Evolutionary conservation across 2,113 vertebrate genomes (phyloP).

Genomic region (Euleptes europaea): DNA sequence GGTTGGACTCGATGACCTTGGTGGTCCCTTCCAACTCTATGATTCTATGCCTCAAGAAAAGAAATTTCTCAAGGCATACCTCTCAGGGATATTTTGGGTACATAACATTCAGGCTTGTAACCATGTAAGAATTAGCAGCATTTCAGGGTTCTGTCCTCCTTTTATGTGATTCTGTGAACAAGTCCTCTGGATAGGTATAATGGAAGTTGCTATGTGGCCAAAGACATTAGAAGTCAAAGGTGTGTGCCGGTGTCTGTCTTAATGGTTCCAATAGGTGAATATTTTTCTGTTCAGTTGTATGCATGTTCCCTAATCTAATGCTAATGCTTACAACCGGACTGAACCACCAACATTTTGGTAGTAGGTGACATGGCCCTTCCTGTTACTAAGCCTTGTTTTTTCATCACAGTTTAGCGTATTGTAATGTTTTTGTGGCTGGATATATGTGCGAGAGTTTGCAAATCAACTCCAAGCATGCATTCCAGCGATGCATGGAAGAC

Average conservation of each 20-base stretch:
- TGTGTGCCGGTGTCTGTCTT: neutral
- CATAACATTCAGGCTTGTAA: too few species aligned
- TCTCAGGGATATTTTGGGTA: neutral
- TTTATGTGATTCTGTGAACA: neutral
- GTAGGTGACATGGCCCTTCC: neutral
- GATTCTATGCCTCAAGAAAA: too few species aligned
- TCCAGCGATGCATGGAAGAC: neutral
- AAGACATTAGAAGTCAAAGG: neutral
- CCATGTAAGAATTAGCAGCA: neutral
- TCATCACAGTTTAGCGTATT: neutral
- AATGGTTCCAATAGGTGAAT: neutral
- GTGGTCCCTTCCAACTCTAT: too few species aligned
- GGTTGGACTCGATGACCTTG: too few species aligned
- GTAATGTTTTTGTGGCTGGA: neutral
- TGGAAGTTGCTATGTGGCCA: neutral
- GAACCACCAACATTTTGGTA: neutral
- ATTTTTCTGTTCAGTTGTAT: neutral
- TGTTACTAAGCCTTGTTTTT: neutral
- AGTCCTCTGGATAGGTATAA: neutral
- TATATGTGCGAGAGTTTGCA: neutral
- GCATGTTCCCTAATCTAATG: neutral
- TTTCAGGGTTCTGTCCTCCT: too few species aligned
- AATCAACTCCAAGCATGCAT: neutral
- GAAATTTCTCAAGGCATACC: neutral
- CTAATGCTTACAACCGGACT: neutral